Conservation (phyloP, 2,797 vertebrate species). For the Falco cherrug region DNA sequence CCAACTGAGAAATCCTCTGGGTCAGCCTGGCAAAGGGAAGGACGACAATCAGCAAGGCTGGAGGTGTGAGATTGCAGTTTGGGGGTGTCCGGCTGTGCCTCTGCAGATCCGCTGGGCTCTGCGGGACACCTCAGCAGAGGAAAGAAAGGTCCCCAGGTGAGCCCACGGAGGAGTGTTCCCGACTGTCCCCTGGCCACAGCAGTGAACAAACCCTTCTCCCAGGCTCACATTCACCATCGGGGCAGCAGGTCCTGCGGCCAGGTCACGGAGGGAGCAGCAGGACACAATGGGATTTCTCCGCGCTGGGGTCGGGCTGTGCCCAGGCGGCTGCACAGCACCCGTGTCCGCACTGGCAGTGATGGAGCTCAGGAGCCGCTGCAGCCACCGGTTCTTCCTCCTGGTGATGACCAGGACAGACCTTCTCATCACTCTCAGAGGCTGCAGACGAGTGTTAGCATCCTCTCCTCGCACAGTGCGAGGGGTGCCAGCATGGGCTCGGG, state of each 20-base stretch:
- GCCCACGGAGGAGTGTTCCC: accelerated
- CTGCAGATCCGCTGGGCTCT: background rate
- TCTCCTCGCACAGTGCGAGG: background rate
- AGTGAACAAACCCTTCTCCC: background rate
- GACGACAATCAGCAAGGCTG: background rate
- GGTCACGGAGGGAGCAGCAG: background rate
- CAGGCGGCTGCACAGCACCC: background rate
- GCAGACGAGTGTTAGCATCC: background rate
- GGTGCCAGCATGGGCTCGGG: accelerated
- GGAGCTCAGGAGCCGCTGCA: background rate
- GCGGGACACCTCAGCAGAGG: accelerated
- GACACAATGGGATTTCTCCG: background rate
- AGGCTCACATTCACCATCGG: background rate
- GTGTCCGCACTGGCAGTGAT: background rate
- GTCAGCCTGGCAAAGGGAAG: background rate
- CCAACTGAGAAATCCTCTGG: background rate
- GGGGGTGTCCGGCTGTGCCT: background rate
- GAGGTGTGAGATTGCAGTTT: background rate
- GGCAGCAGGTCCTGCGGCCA: background rate
- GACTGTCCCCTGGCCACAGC: background rate
- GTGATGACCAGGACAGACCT: background rate
- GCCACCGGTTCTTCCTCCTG: background rate
- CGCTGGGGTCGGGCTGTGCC: background rate
- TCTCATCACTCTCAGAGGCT: background rate
- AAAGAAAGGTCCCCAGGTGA: background rate